These are phyloP conservation scores for Nicator chloris DNA, from an alignment of 2,113 vertebrate genomes.

Conservation along the genomic window DNA sequence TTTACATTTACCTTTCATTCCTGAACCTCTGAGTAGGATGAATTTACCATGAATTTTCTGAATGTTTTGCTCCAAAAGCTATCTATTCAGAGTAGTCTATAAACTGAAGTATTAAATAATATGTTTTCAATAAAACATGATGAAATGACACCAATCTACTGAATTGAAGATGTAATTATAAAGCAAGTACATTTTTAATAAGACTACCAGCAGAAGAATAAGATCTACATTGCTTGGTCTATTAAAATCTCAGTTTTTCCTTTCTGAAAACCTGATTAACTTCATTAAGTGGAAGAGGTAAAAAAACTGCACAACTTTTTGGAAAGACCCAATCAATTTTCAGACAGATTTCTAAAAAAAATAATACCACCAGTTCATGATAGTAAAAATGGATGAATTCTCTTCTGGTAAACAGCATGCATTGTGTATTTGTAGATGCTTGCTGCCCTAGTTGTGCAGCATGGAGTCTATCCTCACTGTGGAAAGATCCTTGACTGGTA, in stretches of 20 bases:
- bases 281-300: background rate
- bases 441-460: constrained; percentile 84
- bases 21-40: background rate
- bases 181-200: background rate
- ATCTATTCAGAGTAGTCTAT: background rate
- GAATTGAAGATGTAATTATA: background rate
- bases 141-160: background rate
- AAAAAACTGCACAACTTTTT: background rate
- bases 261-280: constrained; percentile 17
- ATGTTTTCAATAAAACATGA: background rate
- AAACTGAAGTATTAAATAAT: background rate
- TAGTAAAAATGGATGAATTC: constrained; percentile 70
- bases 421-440: constrained; percentile 88
- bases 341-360: constrained; percentile 65
- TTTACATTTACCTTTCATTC: background rate
- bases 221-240: background rate
- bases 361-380: constrained; percentile 76
- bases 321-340: constrained; percentile 42
- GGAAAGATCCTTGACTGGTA: constrained; percentile 93
- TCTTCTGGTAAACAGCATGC: constrained; percentile 83
- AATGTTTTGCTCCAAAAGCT: background rate
- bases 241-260: background rate
- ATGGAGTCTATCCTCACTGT: constrained; percentile 79
- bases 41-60: background rate
- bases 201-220: background rate